Evolutionary conservation across 2,113 vertebrate species (phyloP).

Genomic region (Rhinolophus sinicus): DNA sequence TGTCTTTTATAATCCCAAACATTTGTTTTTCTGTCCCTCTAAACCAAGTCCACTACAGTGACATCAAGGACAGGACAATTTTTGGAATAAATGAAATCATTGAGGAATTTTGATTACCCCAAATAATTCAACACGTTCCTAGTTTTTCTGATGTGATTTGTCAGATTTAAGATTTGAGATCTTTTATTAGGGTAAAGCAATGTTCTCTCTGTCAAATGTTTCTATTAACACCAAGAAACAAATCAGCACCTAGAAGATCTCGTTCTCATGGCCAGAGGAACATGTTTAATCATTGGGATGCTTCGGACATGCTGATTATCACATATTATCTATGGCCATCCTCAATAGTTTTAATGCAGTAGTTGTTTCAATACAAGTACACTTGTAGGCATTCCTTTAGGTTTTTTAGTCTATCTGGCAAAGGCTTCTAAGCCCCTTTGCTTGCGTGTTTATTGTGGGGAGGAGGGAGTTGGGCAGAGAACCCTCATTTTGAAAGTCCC

Average conservation of each 20-base stretch:
- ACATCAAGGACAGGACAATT: background rate
- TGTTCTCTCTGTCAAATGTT: background rate
- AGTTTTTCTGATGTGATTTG: background rate
- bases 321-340: background rate
- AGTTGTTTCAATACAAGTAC: background rate
- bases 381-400: background rate
- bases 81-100: conserved; percentile 1
- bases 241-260: background rate
- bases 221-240: background rate
- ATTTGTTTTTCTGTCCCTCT: background rate
- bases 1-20: background rate
- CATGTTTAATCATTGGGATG: background rate
- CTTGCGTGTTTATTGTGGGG: background rate
- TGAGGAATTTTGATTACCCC: background rate
- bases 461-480: background rate
- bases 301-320: background rate
- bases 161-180: background rate
- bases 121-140: background rate
- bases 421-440: background rate
- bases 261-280: background rate
- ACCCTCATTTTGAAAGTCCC: background rate
- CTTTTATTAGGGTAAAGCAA: background rate
- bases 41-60: background rate
- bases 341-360: background rate
- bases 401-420: background rate